Evolutionary conservation across 1,140 invertebrate genomes (phyloP), one percentile per base, ranked within the genome.

Genomic region (Aricia agestis): DNA sequence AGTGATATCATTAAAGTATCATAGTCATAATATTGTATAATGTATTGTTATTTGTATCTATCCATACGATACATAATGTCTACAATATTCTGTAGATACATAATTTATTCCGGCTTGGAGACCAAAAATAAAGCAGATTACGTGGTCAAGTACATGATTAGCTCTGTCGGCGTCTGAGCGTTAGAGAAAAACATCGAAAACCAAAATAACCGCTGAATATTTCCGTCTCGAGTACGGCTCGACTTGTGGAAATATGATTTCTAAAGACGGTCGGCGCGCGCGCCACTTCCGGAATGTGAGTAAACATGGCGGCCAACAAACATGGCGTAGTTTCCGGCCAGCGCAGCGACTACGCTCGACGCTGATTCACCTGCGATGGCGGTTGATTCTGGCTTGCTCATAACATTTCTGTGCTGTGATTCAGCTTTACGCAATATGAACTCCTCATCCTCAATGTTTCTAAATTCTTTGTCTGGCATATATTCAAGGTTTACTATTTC

Each of bases 241-340:
- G 77, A 79, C 76, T 81, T 75, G 81, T 88, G 87, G 85, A 90
- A 90, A 86, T 36, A 36, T 83, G 79, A 81, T 84, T 78, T 83
- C 81, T 89, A 84, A 87, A 89, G 89, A 85, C 85, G 84, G 78
- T 81, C 82, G 85, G 86, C 89, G 86, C 81, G 87, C 84, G 86
- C 89, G 85, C 89, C 88, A 91, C 89, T 90, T 91, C 89, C 89
- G 87, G 89, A 82, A 85, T 78, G 79, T 74, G 77, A 82, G 83
- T 90, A 90, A 91, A 91, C 86, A 91, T 91, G 89, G 89, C 89
- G 83, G 86, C 83, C 79, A 84, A 82, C 84, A 85, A 91, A 90
- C 86, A 91, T 91, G 89, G 89, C 89, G 83, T 73, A 78, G 86
- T 85, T 90, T 91, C 89, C 89, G 89, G 88, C 68, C 59, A 69